These are phyloP conservation scores for Bovichtus variegatus DNA, from an alignment of 2,797 vertebrate genomes.

Conservation along the genomic window DNA sequence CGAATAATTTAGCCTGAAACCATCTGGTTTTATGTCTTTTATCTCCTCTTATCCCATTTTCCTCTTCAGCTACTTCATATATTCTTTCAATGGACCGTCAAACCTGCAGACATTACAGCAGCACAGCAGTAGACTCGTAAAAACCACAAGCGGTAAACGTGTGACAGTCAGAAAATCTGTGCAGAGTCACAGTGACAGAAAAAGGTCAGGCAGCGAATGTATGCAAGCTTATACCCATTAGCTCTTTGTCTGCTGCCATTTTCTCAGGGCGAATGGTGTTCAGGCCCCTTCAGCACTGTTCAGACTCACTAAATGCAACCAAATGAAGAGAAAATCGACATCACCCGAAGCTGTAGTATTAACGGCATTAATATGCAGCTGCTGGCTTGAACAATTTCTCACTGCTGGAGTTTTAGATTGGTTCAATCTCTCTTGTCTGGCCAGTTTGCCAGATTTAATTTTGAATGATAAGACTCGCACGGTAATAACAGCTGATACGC, in stretches of 20 bases:
- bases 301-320: constrained; percentile 55
- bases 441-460: constrained; percentile 81
- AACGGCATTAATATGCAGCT: constrained; percentile 80
- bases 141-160: constrained; percentile 19
- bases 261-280: constrained; percentile 31
- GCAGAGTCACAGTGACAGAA: constrained; percentile 47
- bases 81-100: constrained; percentile 29
- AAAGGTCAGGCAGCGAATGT: constrained; percentile 68
- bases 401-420: constrained; percentile 75
- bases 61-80: constrained; percentile 28
- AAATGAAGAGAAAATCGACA: constrained; percentile 76
- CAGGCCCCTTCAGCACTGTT: constrained; percentile 38
- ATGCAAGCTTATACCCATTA: constrained; percentile 60
- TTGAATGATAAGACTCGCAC: constrained; percentile 73
- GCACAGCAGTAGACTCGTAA: constrained; percentile 7
- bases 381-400: constrained; percentile 63
- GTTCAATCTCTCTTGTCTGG: constrained; percentile 71
- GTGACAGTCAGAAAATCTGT: constrained; percentile 43
- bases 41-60: constrained; percentile 32
- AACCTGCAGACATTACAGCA: constrained; percentile 20
- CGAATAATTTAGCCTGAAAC: constrained; percentile 43
- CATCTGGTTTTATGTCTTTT: constrained; percentile 48
- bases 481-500: constrained; percentile 71
- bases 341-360: constrained; percentile 69
- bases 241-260: constrained; percentile 59